Conservation (phyloP, 1,140 invertebrate species). For the Leptoteleia sp. region DNA sequence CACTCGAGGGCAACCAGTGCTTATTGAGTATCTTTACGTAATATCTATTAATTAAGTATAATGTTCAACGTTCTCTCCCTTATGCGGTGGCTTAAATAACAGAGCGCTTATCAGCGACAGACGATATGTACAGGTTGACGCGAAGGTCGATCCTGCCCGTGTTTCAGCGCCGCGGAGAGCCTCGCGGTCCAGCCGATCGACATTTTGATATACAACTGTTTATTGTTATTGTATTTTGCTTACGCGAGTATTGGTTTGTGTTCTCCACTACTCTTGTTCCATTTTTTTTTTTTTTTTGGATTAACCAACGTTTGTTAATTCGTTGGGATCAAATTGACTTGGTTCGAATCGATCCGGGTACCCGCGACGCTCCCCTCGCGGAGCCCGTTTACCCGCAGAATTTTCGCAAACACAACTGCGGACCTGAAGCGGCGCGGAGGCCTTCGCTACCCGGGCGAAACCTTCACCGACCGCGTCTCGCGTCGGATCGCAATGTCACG, state of each 20-base stretch:
- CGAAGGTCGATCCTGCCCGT: constrained; percentile 45
- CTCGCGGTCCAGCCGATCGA: constrained; percentile 9
- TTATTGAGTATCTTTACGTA: constrained; percentile 70
- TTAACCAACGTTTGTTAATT: background rate
- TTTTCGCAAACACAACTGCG: background rate
- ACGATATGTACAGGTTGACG: constrained; percentile 68
- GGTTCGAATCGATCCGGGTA: background rate
- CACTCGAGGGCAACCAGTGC: constrained; percentile 64
- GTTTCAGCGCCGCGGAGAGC: constrained; percentile 4
- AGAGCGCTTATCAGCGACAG: constrained; percentile 64
- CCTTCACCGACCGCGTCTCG: background rate
- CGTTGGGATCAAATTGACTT: too few species aligned
- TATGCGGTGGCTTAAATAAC: constrained; percentile 60
- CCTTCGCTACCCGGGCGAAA: constrained; percentile 2
- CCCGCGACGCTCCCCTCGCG: constrained; percentile 3
- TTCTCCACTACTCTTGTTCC: too few species aligned
- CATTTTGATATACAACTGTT: constrained; percentile 32
- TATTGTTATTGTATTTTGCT: constrained; percentile 1
- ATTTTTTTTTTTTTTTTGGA: constrained; percentile 12
- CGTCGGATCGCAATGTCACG: too few species aligned
- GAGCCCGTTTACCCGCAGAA: constrained; percentile 10
- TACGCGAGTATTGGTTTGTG: too few species aligned
- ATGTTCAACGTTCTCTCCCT: constrained; percentile 57
- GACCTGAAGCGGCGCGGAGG: constrained; percentile 4
- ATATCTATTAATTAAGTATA: constrained; percentile 65